Conservation (phyloP, 2,888 invertebrate species). For the Anticlea derivata region DNA sequence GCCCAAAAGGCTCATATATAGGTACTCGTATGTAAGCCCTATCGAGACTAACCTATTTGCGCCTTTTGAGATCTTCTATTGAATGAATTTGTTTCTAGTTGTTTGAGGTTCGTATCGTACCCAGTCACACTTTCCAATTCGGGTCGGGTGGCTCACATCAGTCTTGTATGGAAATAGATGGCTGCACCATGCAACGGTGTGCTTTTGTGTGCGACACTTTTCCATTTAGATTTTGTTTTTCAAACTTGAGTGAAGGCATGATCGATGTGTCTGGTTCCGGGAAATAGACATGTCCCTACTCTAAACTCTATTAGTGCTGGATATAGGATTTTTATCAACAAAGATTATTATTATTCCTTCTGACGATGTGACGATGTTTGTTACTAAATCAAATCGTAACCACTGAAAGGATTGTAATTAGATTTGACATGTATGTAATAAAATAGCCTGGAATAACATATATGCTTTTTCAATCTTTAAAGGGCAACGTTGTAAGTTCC, state of each 20-base stretch:
- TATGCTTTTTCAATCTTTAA: too few relatives aligned
- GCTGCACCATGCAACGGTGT: slow-evolving; percentile 45
- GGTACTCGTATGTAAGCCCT: too few relatives aligned
- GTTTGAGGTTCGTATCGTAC: slow-evolving; percentile 36
- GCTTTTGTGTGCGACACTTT: slow-evolving; percentile 41
- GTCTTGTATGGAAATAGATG: slow-evolving; percentile 63
- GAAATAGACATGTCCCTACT: slow-evolving; percentile 44
- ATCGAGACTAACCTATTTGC: too few relatives aligned
- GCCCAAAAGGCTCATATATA: too few relatives aligned
- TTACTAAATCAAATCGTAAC: too few relatives aligned
- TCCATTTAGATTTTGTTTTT: slow-evolving; percentile 37
- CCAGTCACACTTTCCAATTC: slow-evolving; percentile 46
- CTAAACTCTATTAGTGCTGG: background rate
- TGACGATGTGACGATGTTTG: background rate
- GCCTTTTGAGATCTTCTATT: too few relatives aligned
- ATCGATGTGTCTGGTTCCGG: slow-evolving; percentile 51
- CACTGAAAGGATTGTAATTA: too few relatives aligned
- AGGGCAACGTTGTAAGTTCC: too few relatives aligned
- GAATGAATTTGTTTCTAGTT: background rate
- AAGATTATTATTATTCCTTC: too few relatives aligned
- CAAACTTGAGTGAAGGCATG: slow-evolving; percentile 23
- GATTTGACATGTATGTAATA: too few relatives aligned
- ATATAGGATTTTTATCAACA: background rate
- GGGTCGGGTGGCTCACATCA: slow-evolving; percentile 47
- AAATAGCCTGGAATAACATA: too few relatives aligned